Evolutionary conservation across 2,888 invertebrate species (phyloP).

Genomic region (Gerris lacustris): DNA sequence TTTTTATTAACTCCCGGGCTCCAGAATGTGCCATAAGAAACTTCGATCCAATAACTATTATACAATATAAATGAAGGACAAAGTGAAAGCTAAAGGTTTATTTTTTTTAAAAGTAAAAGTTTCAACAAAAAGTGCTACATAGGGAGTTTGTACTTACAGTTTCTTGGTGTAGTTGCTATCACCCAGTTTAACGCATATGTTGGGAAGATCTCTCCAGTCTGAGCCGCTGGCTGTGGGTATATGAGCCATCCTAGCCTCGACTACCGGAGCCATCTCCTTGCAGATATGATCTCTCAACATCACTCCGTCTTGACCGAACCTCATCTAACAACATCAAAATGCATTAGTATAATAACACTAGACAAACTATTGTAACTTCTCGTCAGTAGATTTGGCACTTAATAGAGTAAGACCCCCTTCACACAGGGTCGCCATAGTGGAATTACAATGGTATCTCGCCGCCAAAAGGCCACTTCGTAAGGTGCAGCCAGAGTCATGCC

Average conservation of each 20-base stretch:
- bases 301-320: conserved; percentile 36
- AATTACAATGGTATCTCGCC: too few species aligned
- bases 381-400: conserved; percentile 38
- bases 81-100: too few species aligned
- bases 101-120: conserved; percentile 13
- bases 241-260: conserved; percentile 61
- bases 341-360: too few species aligned
- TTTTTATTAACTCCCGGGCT: too few species aligned
- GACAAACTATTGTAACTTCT: conserved; percentile 40
- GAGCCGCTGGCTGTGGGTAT: conserved; percentile 63
- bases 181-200: conserved; percentile 53
- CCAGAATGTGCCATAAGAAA: too few species aligned
- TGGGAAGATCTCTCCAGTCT: conserved; percentile 79
- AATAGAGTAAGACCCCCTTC: not conserved
- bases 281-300: conserved; percentile 63
- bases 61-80: too few species aligned
- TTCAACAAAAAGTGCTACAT: not conserved
- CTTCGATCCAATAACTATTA: too few species aligned
- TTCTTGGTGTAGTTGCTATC: conserved; percentile 56
- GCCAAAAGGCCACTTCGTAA: too few species aligned
- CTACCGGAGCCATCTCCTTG: conserved; percentile 69
- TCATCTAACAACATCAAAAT: conserved; percentile 27
- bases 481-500: too few species aligned
- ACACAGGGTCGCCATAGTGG: too few species aligned
- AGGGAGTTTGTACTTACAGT: conserved; percentile 38